Base-by-base conservation (phyloP, 2,113 vertebrate species). In the Chauna torquata region DNA sequence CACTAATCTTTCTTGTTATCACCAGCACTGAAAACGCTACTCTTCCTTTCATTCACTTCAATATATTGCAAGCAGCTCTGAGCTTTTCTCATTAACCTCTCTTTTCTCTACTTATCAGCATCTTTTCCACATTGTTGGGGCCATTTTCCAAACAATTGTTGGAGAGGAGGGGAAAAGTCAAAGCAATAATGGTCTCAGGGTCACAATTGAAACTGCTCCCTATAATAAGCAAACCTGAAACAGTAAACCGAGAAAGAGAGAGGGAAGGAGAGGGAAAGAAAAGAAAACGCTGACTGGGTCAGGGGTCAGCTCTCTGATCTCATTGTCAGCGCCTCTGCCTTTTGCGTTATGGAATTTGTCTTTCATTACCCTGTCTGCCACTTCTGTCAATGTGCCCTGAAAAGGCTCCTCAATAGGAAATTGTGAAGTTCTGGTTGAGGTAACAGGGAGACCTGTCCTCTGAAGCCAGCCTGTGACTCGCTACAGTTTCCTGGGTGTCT, bases 271-370 rank as follows among this genome's bases (percentile, higher is more conserved):
- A 97, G 92, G 55, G 65, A 90, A 50, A 94, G 92, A 97, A 98
- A 98, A 98, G 95, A 98, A 97, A 98, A 98, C 94, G 95, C 96
- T 96, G 98, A 97, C 97, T 96, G 80, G 98, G 98, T 98, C 98
- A 98, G 94, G 98, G 98, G 98, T 98, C 98, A 97, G 88, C 84
- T 92, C 98, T 98, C 97, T 98, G 98, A 98, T 98, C 98, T 98
- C 98, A 98, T 98, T 98, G 98, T 98, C 86, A 96, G 97, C 27
- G 72, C 91, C 95, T 97, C 93, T 84, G 97, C 97, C 96, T 97
- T 98, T 98, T 95, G 97, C 82, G 95, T 97, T 98, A 96, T 97
- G 97, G 97, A 98, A 97, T 97, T 97, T 97, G 96, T 98, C 97
- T 98, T 98, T 98, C 98, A 98, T 98, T 98, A 98, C 96, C 95